Evolutionary conservation across 2,888 invertebrate species (phyloP), one percentile per base, ranked within the genome.

Genomic region (Scelioninae gen. 1): DNA sequence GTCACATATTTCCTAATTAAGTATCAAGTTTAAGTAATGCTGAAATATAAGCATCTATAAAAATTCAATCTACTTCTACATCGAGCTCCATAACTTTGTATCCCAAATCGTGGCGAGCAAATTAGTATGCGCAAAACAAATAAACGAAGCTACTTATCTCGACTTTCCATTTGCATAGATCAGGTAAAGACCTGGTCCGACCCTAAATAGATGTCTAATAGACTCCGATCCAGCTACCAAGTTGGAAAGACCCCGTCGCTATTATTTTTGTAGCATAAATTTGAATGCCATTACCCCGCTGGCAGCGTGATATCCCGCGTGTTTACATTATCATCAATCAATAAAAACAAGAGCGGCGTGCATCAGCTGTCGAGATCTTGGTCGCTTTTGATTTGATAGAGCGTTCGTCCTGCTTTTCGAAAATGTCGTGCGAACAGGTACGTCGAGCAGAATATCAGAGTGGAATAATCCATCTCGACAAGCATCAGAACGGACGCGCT

Each of bases 381-480:
- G 55, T 45, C 38, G 55, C 47, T 45, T 75, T 60, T 53, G 58
- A 66, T 75, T 66, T 49, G 45, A 51, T 11, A 13, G 43, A 10
- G 40, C 45, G 23, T 15, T 47, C 60, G 38, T 68, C 23, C 43
- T 66, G 15, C n/a, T 58, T 66, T 76, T 76, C 45, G 43, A 58
- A 71, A 72, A 72, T 72, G 63, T 72, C 68, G 74, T 68, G 72
- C 66, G 72, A 66, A 74, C 79, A 69, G 74, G 74, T 74, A 79
- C 51, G 56, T 34, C n/a, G n/a, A n/a, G 56, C 49, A 31, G 60
- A 76, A 69, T 58, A 72, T 82, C 78, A 63, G 60, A 65, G 65
- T 53, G 56, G 62, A 79, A 79, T 79, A 83, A 79, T 83, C 75
- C 79, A 83, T 71, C 83, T 69, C 79, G 78, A 83, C 82, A 66